Base-by-base conservation (phyloP, 2,797 vertebrate species). In the Channa striata region DNA sequence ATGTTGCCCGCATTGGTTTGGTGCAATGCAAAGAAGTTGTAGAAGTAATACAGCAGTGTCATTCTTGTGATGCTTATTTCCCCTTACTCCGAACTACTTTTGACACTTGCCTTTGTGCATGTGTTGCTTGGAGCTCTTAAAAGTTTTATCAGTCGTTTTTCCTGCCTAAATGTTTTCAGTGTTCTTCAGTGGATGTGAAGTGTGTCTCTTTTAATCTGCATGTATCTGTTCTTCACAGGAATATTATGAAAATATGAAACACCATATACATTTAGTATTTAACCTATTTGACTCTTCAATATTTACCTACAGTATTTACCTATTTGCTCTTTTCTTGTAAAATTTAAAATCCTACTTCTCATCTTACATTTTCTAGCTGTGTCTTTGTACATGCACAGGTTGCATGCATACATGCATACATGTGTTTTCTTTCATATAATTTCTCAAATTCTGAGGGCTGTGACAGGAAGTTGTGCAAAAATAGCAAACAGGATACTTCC, bases 391-490 rank as follows among this genome's bases (percentile, higher is more conserved):
- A 19, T 44, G n/a, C 19, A n/a, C 36, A 37, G 47, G 25, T 30
- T 25, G 11, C 6, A n/a, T 8, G 1, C n/a, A 23, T 33, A 25
- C 12, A n/a, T 10, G 14, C 30, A 1, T 8, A 20, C 9, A 33
- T 5, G 2, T 53, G 59, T 73, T 54, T 71, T 66, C 44, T 57
- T 59, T 13, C 58, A 8, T 46, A 63, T 74, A 82, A 78, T 91
- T 88, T 81, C 87, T 80, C 77, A 83, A 85, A 84, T 83, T 86
- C 61, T 62, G 49, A 59, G 44, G 43, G 44, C 53, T 69, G 73
- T 68, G 75, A 78, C 85, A 89, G 91, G 90, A 92, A 90, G 83
- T 90, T 90, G 77, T 87, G 89, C 73, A 89, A 85, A 90, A 80
- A 82, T 83, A 74, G 80, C 13, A 1, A 75, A 89, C 87, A 88